Percentiles rank a stretch among this genome's conserved stretches.
phyloP scores from a whole-genome alignment of 2,888 invertebrate genomes.

The Lissocephala sabroskyi region DNA sequence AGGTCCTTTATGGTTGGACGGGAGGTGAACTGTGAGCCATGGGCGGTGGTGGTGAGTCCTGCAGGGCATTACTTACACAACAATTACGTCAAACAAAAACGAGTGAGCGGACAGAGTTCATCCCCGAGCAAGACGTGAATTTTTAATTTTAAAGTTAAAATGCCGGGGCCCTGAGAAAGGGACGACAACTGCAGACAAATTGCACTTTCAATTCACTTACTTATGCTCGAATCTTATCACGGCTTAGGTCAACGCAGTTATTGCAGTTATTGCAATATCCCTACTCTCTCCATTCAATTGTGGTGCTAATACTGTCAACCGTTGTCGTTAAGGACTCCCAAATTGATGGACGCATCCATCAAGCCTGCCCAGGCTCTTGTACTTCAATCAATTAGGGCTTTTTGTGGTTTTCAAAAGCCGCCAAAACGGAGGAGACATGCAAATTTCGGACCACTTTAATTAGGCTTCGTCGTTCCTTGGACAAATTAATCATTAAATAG shows the following conservation, averaged over 20 bases:
- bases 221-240: slow-evolving; percentile 6
- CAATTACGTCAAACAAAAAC: slow-evolving; percentile 60
- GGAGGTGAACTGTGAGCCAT: background rate
- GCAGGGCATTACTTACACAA: slow-evolving; percentile 63
- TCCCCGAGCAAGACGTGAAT: slow-evolving; percentile 33
- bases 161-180: slow-evolving; percentile 9
- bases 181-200: slow-evolving; percentile 7
- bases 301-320: slow-evolving; percentile 1
- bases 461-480: slow-evolving; percentile 4
- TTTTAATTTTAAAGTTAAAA: slow-evolving; percentile 58
- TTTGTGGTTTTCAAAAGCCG: slow-evolving; percentile 3
- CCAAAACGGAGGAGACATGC: background rate
- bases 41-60: slow-evolving; percentile 13
- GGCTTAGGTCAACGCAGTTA: slow-evolving; percentile 52
- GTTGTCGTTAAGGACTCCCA: slow-evolving; percentile 50
- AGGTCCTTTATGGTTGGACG: no score
- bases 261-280: slow-evolving; percentile 43
- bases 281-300: background rate
- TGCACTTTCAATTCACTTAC: no score
- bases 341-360: slow-evolving; percentile 70
- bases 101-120: no score
- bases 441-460: slow-evolving; percentile 10
- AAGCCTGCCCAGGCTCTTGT: slow-evolving; percentile 24
- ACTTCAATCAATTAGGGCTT: slow-evolving; percentile 19
- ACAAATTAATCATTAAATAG: slow-evolving; percentile 59